Evolutionary conservation across 2,797 vertebrate species (phyloP).

Genomic region (Karalla daura): DNA sequence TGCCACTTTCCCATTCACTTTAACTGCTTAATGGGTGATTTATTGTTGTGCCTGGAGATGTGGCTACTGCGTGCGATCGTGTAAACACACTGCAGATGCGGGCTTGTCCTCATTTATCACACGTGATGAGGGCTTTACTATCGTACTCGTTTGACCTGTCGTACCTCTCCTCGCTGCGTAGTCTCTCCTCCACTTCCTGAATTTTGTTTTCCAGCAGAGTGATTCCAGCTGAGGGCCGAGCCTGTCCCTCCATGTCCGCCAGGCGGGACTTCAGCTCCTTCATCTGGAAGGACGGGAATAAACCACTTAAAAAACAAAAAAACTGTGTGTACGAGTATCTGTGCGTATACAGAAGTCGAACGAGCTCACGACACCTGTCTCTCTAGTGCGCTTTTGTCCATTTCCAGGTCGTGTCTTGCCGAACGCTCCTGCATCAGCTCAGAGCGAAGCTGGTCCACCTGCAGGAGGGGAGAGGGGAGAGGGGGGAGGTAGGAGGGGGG

Average conservation of each 20-base stretch:
- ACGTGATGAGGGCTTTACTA: background rate
- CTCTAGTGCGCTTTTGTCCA: slow-evolving; percentile 92
- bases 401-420: slow-evolving; percentile 92
- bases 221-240: slow-evolving; percentile 82
- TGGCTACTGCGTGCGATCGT: too few relatives aligned
- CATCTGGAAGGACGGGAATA: slow-evolving; percentile 72
- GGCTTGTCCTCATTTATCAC: background rate
- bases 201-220: slow-evolving; percentile 88
- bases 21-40: background rate
- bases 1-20: too few relatives aligned
- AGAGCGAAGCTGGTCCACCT: slow-evolving; percentile 93
- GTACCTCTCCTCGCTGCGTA: slow-evolving; percentile 91
- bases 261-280: slow-evolving; percentile 92
- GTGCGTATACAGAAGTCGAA: background rate
- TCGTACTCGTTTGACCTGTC: background rate
- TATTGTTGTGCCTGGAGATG: background rate
- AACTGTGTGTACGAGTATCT: background rate
- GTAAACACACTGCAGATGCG: background rate
- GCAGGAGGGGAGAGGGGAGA: background rate
- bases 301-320: too few relatives aligned
- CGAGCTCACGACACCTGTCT: slow-evolving; percentile 84
- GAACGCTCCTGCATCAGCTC: slow-evolving; percentile 95
- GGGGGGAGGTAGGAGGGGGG: background rate
- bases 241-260: slow-evolving; percentile 88
- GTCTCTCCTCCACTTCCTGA: slow-evolving; percentile 90